Percentiles rank a stretch among this genome's conserved stretches.
phyloP scores from a whole-genome alignment of 2,797 vertebrate genomes.

The Cuniculus paca region DNA sequence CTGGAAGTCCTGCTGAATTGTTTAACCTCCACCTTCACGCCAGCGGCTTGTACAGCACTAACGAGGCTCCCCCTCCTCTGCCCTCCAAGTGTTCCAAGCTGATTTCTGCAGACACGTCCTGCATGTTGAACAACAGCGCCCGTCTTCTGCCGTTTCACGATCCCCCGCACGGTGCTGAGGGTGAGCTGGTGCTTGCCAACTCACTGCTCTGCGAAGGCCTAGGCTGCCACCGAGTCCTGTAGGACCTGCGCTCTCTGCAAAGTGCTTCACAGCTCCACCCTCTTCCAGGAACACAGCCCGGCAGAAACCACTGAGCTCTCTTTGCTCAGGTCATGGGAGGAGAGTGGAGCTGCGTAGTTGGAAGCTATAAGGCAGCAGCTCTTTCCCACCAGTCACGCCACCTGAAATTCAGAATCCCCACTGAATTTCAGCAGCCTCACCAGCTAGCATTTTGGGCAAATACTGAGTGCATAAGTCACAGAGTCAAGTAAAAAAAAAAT shows the following conservation, averaged over 20 bases:
- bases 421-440: constrained; percentile 16
- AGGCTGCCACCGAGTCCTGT: neutral
- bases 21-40: neutral
- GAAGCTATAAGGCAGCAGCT: neutral
- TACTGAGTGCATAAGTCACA: constrained; percentile 59
- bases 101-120: neutral
- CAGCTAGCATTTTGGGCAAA: constrained; percentile 42
- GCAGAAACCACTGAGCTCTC: neutral
- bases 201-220: neutral
- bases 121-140: neutral
- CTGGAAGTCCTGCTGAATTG: neutral
- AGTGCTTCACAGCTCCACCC: neutral
- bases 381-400: neutral
- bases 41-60: neutral
- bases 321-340: neutral
- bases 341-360: neutral
- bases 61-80: neutral
- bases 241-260: neutral
- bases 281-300: neutral
- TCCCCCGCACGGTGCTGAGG: neutral
- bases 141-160: neutral
- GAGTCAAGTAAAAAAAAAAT: constrained; percentile 76
- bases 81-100: neutral
- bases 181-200: neutral
- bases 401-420: neutral